Evolutionary conservation across 2,888 invertebrate genomes (phyloP).

Genomic region (Cephus spinipes): DNA sequence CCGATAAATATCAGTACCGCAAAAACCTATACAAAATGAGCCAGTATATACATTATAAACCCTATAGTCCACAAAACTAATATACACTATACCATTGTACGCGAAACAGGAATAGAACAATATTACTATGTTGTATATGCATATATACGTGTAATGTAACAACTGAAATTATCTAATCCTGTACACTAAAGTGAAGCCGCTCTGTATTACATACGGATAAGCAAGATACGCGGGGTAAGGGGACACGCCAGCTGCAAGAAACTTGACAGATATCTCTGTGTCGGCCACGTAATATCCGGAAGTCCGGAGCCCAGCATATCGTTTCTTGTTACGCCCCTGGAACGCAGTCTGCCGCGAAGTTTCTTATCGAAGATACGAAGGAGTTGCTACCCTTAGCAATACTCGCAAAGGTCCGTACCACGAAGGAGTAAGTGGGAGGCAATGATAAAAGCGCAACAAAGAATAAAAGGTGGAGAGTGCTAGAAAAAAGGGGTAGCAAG

Average conservation of each 20-base stretch:
- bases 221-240: neutral
- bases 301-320: conserved; percentile 16
- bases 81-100: neutral
- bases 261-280: conserved; percentile 20
- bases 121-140: neutral
- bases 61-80: neutral
- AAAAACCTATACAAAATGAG: neutral
- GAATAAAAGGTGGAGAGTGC: neutral
- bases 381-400: neutral
- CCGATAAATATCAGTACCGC: neutral
- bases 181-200: neutral
- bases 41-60: neutral
- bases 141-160: too few relatives aligned
- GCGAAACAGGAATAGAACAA: neutral
- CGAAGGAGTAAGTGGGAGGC: neutral
- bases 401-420: neutral
- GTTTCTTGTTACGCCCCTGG: neutral
- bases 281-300: conserved; percentile 17
- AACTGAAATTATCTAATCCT: too few relatives aligned
- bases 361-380: neutral
- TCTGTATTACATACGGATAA: neutral
- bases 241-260: conserved; percentile 12
- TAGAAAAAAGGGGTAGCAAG: neutral
- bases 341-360: neutral
- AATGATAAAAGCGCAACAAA: neutral